phyloP scores from a whole-genome alignment of 2,797 vertebrate species.

The Valencia hispanica region DNA sequence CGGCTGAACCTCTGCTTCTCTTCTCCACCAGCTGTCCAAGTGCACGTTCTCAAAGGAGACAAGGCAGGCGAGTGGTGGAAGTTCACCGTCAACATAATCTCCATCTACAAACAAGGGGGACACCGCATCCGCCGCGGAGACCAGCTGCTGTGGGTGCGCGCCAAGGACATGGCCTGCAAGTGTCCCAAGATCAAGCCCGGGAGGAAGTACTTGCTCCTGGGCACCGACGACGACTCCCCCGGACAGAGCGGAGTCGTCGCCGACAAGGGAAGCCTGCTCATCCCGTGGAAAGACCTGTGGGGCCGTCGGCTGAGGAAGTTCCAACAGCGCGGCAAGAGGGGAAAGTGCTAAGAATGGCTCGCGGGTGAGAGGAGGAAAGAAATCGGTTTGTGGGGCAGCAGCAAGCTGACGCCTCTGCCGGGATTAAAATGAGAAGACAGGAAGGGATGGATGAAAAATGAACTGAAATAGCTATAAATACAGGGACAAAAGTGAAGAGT shows the following conservation, averaged over 20 bases:
- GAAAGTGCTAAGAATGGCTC: conserved; percentile 92
- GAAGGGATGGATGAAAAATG: conserved; percentile 31
- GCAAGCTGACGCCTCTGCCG: conserved; percentile 21
- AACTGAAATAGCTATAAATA: conserved; percentile 63
- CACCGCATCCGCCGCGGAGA: conserved; percentile 94
- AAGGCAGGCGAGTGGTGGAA: conserved; percentile 98
- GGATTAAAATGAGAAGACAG: conserved; percentile 37
- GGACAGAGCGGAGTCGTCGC: conserved; percentile 96
- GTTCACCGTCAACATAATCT: conserved; percentile 98
- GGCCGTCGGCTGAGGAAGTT: conserved; percentile 95
- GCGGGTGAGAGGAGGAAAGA: conserved; percentile 42
- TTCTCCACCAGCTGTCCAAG: conserved; percentile 89
- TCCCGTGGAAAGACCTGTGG: conserved; percentile 99
- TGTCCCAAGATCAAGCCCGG: conserved; percentile 97
- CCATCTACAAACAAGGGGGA: conserved; percentile 95
- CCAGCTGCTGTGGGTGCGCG: conserved; percentile 96
- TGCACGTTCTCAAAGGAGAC: conserved; percentile 93
- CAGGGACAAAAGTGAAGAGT: conserved; percentile 53
- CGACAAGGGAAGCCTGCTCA: conserved; percentile 95
- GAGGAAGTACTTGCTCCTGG: conserved; percentile 96
- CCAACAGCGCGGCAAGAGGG: conserved; percentile 98
- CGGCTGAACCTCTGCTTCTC: conserved; percentile 11
- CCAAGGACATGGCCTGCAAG: conserved; percentile 95
- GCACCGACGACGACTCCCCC: conserved; percentile 91
- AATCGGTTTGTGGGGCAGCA: conserved; percentile 15